phyloP scores from a whole-genome alignment of 2,113 vertebrate species.

The Jaculus jaculus region DNA sequence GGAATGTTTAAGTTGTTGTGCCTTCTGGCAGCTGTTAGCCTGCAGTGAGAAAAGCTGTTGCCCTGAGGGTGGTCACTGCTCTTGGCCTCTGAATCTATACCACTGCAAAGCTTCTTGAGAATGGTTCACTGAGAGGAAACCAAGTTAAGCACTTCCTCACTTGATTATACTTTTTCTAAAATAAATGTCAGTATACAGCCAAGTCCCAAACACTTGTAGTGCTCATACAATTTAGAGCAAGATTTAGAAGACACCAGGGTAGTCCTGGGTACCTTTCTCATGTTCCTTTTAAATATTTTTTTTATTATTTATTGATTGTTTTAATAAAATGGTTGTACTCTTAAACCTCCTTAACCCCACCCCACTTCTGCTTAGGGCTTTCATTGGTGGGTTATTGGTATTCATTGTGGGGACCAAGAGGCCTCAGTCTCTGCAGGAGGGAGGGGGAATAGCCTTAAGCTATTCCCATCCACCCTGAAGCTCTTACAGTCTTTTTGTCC shows the following conservation, averaged over 20 bases:
- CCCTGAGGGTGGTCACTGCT: not conserved
- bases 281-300: no score
- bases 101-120: not conserved
- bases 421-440: no score
- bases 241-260: not conserved
- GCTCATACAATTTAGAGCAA: conserved; percentile 14
- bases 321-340: no score
- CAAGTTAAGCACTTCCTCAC: not conserved
- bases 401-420: no score
- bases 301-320: no score
- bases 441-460: no score
- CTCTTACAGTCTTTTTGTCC: no score
- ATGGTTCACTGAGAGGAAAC: not conserved
- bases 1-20: not conserved
- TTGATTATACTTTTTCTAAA: conserved; percentile 16
- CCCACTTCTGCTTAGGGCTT: no score
- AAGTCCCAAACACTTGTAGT: not conserved
- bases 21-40: not conserved
- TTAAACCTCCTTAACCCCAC: no score
- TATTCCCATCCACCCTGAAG: no score
- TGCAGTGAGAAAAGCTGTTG: not conserved
- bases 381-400: no score
- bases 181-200: not conserved
- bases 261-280: not conserved
- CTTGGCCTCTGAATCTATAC: not conserved